Evolutionary conservation across 30 jellyfish, hydroid and myxozoan genomes (phyloP), one percentile per base, ranked within the genome.

Genomic region (Clytia hemisphaerica): DNA sequence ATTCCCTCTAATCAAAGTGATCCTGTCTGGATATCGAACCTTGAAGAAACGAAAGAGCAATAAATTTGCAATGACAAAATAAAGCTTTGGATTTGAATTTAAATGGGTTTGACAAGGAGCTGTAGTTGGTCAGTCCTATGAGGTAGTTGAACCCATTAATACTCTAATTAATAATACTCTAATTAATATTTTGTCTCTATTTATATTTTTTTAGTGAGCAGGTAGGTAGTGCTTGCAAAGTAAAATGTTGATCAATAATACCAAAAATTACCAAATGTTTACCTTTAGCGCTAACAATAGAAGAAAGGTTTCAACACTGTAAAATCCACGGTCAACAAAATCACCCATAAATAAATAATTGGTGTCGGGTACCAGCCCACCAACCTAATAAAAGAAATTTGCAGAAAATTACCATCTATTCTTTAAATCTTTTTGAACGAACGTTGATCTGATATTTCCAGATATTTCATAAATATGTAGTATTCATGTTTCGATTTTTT

Each of bases 341-440:
- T 92, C 99, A 2, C 99, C 99, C 74, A 92, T 90, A 65, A 92
- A 92, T 31, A 92, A 72, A 71, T 92, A 92, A 37, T 92, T 92
- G 24, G 96, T 84, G 31, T 83, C 99, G 1, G 96, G 96, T 22
- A 83, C 94, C 70, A 83, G 95, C 2, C 99, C 99, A n/a, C 99
- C 99, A 71, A 91, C 99, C 99, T 91, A 32, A 0, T 66, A 57
- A 18, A 14, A 55, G 3, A 10, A 28, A 16, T 30, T 9, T 37
- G 3, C 21, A 1, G 61, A 46, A n/a, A n/a, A 9, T 30, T n/a
- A 2, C 60, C 71, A 2, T 3, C 71, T 15, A 53, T 15, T 53
- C 6, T 18, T 38, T 62, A 6, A n/a, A 31, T 27, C 7, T 3
- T 62, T 2, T 4, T 1, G 16, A 25, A 2, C 24, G 30, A 46